These are phyloP conservation scores for Aphelenchoides fujianensis DNA, from an alignment of 1,140 invertebrate species.

Conservation along the genomic window DNA sequence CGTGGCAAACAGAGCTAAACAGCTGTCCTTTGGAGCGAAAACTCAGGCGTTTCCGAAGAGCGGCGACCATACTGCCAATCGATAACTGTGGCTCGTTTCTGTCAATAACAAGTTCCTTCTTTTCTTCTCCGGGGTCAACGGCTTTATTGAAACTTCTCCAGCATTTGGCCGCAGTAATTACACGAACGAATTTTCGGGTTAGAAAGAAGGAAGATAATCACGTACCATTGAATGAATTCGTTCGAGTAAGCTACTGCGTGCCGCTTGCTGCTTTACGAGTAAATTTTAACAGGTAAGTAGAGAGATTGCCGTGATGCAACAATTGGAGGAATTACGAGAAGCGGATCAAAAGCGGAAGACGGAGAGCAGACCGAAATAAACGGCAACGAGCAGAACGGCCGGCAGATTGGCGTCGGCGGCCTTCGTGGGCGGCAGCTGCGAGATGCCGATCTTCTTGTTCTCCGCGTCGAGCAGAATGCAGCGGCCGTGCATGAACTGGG, in stretches of 20 bases:
- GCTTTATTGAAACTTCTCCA: no score
- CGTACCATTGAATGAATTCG: not conserved
- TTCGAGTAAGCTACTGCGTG: not conserved
- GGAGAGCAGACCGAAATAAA: not conserved
- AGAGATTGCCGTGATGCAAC: not conserved
- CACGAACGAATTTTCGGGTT: not conserved
- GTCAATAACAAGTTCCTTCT: no score
- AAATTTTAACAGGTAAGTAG: not conserved
- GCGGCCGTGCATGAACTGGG: not conserved
- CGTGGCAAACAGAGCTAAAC: no score
- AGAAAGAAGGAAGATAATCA: not conserved
- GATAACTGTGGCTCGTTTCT: no score
- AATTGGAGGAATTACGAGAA: not conserved
- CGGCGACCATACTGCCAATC: no score
- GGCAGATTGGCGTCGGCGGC: not conserved
- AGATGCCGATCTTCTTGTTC: not conserved
- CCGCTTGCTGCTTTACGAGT: not conserved
- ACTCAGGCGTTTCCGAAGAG: no score
- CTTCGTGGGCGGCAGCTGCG: not conserved
- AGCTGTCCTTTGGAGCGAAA: no score
- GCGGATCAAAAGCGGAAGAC: not conserved
- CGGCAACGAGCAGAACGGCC: not conserved
- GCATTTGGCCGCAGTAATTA: no score
- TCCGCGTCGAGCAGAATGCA: not conserved
- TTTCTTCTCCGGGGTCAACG: no score